Evolutionary conservation across 2,113 vertebrate species (phyloP).

Genomic region (Scatophagus argus): DNA sequence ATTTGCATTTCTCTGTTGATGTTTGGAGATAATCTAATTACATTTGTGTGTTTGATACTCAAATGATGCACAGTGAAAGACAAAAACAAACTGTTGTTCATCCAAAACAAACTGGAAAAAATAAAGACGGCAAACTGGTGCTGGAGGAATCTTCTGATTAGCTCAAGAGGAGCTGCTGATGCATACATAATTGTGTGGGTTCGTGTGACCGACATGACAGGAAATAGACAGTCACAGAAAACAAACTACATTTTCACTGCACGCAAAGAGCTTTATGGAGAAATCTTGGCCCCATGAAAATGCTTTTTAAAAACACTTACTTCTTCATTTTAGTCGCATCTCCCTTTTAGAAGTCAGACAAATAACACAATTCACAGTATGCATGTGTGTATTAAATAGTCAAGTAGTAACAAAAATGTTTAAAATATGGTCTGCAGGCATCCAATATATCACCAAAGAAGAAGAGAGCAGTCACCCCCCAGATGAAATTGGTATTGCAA

Average conservation of each 20-base stretch:
- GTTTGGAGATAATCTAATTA: not conserved
- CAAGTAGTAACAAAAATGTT: slow-evolving; percentile 23
- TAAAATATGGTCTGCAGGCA: slow-evolving; percentile 15
- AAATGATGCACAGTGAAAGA: too few relatives aligned
- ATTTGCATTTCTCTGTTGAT: not conserved
- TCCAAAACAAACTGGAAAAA: not conserved
- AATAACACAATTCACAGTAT: slow-evolving; percentile 56
- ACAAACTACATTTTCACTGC: slow-evolving; percentile 46
- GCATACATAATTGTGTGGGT: not conserved
- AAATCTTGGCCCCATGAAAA: slow-evolving; percentile 78
- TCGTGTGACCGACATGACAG: not conserved
- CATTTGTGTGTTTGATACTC: not conserved
- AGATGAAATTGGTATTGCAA: slow-evolving; percentile 6
- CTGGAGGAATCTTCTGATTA: not conserved
- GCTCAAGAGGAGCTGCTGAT: not conserved
- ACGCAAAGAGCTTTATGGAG: slow-evolving; percentile 68
- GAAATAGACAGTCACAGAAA: slow-evolving; percentile 29
- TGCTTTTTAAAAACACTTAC: slow-evolving; percentile 29
- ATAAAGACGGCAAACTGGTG: not conserved
- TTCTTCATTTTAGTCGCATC: slow-evolving; percentile 39
- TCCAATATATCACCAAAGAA: not conserved
- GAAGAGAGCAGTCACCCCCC: not conserved
- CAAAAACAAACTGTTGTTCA: not conserved
- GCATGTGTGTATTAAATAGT: slow-evolving; percentile 30
- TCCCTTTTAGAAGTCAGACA: slow-evolving; percentile 24